A percentile compares a stretch with the other conserved stretches of the same genome.
phyloP scores from a whole-genome alignment of 2,797 vertebrate species.

The Phalloptychus januarius region DNA sequence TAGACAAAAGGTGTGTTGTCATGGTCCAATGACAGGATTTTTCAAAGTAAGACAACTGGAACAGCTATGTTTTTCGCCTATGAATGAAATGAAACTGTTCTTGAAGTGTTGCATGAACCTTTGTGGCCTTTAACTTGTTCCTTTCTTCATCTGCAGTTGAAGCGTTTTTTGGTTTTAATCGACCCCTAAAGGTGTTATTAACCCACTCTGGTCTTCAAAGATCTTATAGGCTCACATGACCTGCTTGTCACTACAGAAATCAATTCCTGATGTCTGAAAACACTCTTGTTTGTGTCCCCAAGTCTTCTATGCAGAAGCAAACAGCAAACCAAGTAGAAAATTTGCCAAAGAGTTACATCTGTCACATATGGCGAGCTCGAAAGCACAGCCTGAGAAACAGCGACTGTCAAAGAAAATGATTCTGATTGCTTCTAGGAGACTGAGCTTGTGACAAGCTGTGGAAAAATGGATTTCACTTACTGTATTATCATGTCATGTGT shows the following conservation, averaged over 20 bases:
- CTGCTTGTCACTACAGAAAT: not conserved
- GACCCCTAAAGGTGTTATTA: not conserved
- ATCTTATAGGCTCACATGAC: not conserved
- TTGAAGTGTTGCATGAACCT: not conserved
- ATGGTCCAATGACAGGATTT: not conserved
- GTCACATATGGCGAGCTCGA: slow-evolving; percentile 2
- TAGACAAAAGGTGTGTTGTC: not conserved
- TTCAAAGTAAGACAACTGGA: not conserved
- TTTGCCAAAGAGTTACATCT: slow-evolving; percentile 3
- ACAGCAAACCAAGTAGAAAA: slow-evolving; percentile 9
- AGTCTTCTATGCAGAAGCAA: not conserved
- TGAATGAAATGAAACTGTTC: not conserved
- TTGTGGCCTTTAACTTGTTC: not conserved
- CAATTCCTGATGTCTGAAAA: slow-evolving; percentile 1
- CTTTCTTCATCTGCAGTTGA: not conserved
- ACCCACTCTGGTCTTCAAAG: not conserved
- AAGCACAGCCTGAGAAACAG: not conserved
- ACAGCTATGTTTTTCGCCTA: not conserved
- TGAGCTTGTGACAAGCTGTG: not conserved
- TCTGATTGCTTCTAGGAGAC: slow-evolving; percentile 11
- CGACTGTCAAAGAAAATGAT: slow-evolving; percentile 15
- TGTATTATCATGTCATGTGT: not conserved
- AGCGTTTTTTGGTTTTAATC: not conserved
- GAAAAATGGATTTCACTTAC: slow-evolving; percentile 4
- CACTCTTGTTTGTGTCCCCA: not conserved